Evolutionary conservation across 1,140 invertebrate genomes (phyloP), one percentile per base, ranked within the genome.

Genomic region (Brachionus asplanchnoidis): DNA sequence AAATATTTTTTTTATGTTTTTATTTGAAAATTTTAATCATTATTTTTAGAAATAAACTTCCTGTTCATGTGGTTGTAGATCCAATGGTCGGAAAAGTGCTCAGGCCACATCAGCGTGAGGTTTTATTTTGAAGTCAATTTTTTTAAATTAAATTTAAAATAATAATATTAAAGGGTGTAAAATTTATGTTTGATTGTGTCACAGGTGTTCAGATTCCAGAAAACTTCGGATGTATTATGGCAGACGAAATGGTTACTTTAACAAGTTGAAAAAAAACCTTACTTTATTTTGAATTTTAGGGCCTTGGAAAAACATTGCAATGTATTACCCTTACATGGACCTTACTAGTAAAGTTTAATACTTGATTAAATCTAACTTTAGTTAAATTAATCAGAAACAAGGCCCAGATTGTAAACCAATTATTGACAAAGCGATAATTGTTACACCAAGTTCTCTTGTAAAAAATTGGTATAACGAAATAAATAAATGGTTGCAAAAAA

Each of bases 121-220:
- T 92, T 88, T 86, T 23, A 26, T 8, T 23, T 1, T 36, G 32
- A 3, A 28, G 26, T 28, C 60, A 36, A 36, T 14, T 50, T 50
- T 8, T 50, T n/a, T 28, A 44, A 50, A 36, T 17, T 75, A 20
- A 73, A 12, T 78, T 56, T 46, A 77, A 85, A 32, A n/a, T 50
- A 65, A 73, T 23, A 70, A 80, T 68, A 82, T 85, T 17, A 40
- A 86, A 92, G 92, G 98, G 98, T 36, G 97, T 99, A 0, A 97
- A 97, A 88, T 99, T 99, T 89, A 98, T 99, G 96, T 99, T 98
- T 89, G 96, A 99, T 88, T 99, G 97, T 92, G 96, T 99, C 1
- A 98, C 95, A 42, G 98, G 91, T 91, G 90, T 92, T 85, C 93
- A 95, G 87, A 97, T 98, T 85, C 93, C 94, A 85, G 91, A 93